A percentile compares a stretch with the other conserved stretches of the same genome.
Evolutionary conservation across 2,113 vertebrate species (phyloP).

Genomic region (Isichthys henryi): DNA sequence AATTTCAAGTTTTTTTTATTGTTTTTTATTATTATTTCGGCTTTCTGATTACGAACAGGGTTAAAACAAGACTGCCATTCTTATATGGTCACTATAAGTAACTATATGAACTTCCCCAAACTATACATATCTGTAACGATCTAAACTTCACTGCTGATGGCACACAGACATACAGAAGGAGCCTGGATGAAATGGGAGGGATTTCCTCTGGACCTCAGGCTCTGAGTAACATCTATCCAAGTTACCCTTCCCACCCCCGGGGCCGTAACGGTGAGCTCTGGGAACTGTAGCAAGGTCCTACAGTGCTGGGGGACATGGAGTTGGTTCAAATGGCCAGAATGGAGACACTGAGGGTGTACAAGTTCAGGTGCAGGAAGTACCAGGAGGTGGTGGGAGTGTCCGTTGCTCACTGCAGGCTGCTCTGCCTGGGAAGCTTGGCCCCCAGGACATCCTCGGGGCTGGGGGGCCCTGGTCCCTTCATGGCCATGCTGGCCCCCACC

Average conservation of each 20-base stretch:
- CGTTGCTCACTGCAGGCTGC: slow-evolving; percentile 63
- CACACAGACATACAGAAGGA: neutral
- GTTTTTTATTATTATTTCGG: neutral
- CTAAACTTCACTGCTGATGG: neutral
- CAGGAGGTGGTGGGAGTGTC: slow-evolving; percentile 20
- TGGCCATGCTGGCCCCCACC: slow-evolving; percentile 97
- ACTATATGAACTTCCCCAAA: neutral
- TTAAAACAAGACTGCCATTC: neutral
- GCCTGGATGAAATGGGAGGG: neutral
- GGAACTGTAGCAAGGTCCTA: neutral
- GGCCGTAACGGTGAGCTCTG: neutral
- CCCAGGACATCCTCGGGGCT: slow-evolving; percentile 71
- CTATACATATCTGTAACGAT: neutral
- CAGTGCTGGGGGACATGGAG: neutral
- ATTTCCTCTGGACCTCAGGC: neutral
- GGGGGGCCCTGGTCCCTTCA: slow-evolving; percentile 81
- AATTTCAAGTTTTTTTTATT: neutral
- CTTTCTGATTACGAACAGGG: neutral
- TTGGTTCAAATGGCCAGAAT: neutral
- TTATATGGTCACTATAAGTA: neutral
- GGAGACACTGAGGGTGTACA: neutral
- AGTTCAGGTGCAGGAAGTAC: slow-evolving; percentile 67
- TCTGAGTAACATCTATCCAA: neutral
- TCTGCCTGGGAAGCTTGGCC: slow-evolving; percentile 65
- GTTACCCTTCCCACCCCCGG: neutral